These are phyloP conservation scores for Saguinus oedipus DNA, from an alignment of 2,797 vertebrate genomes.

Conservation along the genomic window DNA sequence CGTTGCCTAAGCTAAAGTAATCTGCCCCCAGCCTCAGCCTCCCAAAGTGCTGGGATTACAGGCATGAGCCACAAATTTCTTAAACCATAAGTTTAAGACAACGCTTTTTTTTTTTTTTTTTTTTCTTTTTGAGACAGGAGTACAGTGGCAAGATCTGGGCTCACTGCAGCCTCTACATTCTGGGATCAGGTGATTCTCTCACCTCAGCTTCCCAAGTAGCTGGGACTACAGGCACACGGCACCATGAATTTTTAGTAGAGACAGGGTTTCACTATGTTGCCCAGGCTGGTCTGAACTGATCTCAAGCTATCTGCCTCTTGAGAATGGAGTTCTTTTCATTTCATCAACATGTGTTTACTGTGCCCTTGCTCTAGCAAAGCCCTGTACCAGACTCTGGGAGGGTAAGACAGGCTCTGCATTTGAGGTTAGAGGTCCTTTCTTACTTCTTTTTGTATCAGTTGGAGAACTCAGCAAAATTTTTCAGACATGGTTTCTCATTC, in stretches of 20 bases:
- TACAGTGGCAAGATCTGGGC: background rate
- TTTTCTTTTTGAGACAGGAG: background rate
- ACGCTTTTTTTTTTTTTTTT: slow-evolving; percentile 36
- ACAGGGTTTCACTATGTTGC: background rate
- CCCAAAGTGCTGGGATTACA: background rate
- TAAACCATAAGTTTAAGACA: slow-evolving; percentile 5
- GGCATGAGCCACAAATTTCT: background rate
- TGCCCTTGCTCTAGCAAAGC: background rate
- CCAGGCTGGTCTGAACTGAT: background rate
- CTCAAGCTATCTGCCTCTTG: background rate
- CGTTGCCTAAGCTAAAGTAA: background rate
- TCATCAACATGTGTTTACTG: background rate
- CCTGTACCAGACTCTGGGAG: background rate
- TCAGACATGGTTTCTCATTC: background rate
- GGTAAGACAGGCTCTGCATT: background rate
- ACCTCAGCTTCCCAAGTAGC: background rate
- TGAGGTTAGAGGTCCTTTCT: background rate
- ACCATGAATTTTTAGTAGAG: background rate
- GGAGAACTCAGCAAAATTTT: background rate
- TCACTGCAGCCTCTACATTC: background rate
- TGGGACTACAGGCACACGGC: background rate
- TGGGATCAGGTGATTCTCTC: background rate
- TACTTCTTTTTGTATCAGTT: background rate
- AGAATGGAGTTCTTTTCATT: background rate
- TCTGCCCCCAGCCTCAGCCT: background rate